Base-by-base conservation (phyloP, 2,113 vertebrate genomes). In the Baryphthengus martii region DNA sequence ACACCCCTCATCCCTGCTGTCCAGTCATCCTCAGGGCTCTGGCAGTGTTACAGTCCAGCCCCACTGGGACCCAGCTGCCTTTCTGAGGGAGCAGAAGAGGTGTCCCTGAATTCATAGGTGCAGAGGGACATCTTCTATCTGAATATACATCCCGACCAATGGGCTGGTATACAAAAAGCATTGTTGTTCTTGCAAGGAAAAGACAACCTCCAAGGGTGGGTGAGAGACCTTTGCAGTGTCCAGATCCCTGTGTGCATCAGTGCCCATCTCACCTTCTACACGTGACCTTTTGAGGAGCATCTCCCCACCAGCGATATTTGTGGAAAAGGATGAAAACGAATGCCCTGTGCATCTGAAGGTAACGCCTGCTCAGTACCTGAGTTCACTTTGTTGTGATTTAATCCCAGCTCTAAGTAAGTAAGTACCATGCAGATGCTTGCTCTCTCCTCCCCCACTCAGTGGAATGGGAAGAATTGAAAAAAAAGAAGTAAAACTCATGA, bases 41-140 rank as follows among this genome's bases (percentile, higher is more conserved):
- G 49, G 20, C 2, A 50, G 17, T 47, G 55, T 59, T 2, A 2
- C 0, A 1, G 14, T 35, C 29, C 49, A 52, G 2, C 1, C 17
- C 1, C 5, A 4, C 11, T 26, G 26, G 66, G 55, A 78, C 13
- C 9, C 37, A 62, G 8, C 20, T 81, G 18, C 37, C 18, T 65
- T 53, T 39, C 28, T 2, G 1, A 13, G 8, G 3, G 3, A 16
- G 7, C 20, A 66, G 21, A 23, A 73, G 40, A 42, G 11, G 3
- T 28, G 31, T 56, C 33, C 25, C 25, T 52, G n/a, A 55, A 23
- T 14, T 73, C 33, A 59, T 31, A 63, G 21, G 23, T 8, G 1
- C 42, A 42, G 0, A 40, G 40, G 6, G 45, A 35, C 7, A 1
- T 39, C 49, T 90, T 90, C 78, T 59, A 13, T 6, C 6, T 75